These are phyloP conservation scores for Serranus cabrilla DNA, from an alignment of 2,797 vertebrate species.

Conservation along the genomic window DNA sequence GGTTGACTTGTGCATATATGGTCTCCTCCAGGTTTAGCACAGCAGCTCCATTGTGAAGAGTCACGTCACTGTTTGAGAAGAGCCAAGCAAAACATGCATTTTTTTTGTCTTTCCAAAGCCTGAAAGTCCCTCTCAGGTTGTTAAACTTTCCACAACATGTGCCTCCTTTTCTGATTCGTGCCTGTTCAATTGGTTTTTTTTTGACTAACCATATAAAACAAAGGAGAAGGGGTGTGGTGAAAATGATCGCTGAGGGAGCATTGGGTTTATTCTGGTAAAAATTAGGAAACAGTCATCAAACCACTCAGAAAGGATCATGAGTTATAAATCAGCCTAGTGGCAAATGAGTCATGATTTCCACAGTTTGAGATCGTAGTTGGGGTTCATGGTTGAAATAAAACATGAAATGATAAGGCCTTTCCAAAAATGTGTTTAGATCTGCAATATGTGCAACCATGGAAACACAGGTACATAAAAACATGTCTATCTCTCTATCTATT, in stretches of 20 bases:
- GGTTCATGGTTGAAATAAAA: conserved; percentile 34
- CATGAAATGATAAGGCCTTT: conserved; percentile 18
- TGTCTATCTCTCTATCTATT: background rate
- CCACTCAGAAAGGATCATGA: conserved; percentile 31
- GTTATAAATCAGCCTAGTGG: conserved; percentile 40
- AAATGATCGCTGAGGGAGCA: background rate
- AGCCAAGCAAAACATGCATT: conserved; percentile 64
- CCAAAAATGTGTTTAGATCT: background rate
- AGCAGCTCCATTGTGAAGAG: conserved; percentile 63
- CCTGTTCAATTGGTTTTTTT: conserved; percentile 15
- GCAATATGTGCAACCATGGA: conserved; percentile 12
- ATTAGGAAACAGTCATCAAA: conserved; percentile 21
- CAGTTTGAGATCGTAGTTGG: conserved; percentile 1
- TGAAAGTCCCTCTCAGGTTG: conserved; percentile 35
- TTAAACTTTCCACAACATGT: conserved; percentile 54
- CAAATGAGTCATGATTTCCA: conserved; percentile 50
- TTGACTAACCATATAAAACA: conserved; percentile 17
- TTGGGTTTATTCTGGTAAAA: conserved; percentile 21
- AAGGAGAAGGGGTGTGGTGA: conserved; percentile 24
- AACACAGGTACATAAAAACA: background rate
- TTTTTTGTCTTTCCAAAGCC: conserved; percentile 46
- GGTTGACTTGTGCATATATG: conserved; percentile 62
- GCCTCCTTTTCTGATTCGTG: conserved; percentile 7
- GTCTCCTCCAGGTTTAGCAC: conserved; percentile 65
- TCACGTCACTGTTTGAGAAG: conserved; percentile 58